Evolutionary conservation across 2,113 vertebrate genomes (phyloP), one percentile per base, ranked within the genome.

Genomic region (Odocoileus hemionus): DNA sequence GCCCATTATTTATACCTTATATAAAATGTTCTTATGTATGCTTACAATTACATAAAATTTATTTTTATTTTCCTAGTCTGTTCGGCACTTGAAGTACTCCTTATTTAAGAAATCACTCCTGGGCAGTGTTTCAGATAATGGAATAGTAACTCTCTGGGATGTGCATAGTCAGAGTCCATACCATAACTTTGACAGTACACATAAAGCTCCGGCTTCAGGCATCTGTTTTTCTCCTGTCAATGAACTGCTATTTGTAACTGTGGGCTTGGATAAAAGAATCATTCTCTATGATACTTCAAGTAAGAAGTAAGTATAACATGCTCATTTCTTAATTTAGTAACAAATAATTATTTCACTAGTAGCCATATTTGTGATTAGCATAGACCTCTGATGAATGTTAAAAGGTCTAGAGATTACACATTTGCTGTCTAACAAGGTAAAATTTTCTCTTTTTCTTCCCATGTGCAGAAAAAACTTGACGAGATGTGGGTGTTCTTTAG

Each of bases 191-290:
- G 99, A 99, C 85, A 98, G 98, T 36, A 98, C 99, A 33, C 99
- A 99, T 97, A 99, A 99, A 98, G 99, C 99, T 33, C 99, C 99
- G 3, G 99, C 99, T 95, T 99, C 99, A 2, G 99, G 99, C 96
- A 98, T 99, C 89, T 99, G 99, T 96, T 99, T 99, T 99, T 99
- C 99, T 90, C 99, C 99, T 26, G 99, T 99, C 98, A 99, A 99
- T 89, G 99, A 99, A 64, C 96, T 99, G 97, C 98, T 99, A 25
- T 99, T 99, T 98, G 99, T 99, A 98, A 99, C 99, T 55, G 99
- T 99, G 61, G 99, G 99, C 79, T 98, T 99, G 98, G 99, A 99
- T 98, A 99, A 99, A 98, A 99, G 99, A 99, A 99, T 99, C 96
- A 98, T 99, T 98, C 99, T 99, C 95, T 99, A 99, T 97, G 99